Evolutionary conservation across 2,888 invertebrate genomes (phyloP).

Genomic region (Cantharis rustica): DNA sequence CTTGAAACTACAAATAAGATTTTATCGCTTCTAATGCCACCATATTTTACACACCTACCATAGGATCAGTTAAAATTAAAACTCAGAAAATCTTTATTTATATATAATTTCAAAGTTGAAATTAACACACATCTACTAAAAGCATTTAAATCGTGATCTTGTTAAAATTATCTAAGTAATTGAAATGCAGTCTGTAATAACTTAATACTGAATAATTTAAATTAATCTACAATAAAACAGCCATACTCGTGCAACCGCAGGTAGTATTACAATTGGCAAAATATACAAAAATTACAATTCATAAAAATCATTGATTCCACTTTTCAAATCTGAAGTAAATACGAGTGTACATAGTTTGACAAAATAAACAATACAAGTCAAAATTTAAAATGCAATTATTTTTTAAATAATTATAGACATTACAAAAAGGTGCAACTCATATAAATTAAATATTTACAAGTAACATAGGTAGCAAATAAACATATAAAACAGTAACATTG

Average conservation of each 20-base stretch:
- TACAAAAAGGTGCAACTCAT: background rate
- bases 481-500: background rate
- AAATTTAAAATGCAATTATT: background rate
- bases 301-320: background rate
- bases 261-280: background rate
- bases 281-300: background rate
- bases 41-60: background rate
- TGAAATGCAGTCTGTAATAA: background rate
- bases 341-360: background rate
- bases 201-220: background rate
- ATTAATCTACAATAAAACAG: background rate
- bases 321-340: background rate
- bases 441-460: background rate
- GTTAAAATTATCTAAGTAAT: background rate
- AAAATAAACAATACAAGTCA: background rate
- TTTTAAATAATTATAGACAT: background rate
- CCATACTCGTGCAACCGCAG: background rate
- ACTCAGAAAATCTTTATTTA: background rate
- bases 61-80: background rate
- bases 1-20: too few species aligned
- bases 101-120: background rate
- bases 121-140: constrained; percentile 4
- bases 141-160: background rate
- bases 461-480: background rate
- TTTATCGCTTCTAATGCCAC: background rate